Percentiles rank a stretch among this genome's conserved stretches.
Evolutionary conservation across 2,113 vertebrate species (phyloP).

Genomic region (Pterocles burchelli): DNA sequence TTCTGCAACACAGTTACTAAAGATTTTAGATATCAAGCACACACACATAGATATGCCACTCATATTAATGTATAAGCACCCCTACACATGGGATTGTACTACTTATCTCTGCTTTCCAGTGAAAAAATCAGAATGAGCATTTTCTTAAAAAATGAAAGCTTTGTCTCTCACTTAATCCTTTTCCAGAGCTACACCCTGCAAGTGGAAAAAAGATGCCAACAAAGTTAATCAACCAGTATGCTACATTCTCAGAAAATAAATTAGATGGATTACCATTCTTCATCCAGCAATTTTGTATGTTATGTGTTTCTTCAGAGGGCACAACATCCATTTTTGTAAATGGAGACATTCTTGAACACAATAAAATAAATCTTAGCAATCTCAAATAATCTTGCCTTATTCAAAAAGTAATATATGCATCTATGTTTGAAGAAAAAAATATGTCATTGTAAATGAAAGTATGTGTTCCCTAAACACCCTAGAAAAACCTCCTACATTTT

Average conservation of each 20-base stretch:
- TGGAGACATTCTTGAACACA: background rate
- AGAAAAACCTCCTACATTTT: background rate
- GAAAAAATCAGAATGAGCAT: background rate
- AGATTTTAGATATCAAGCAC: background rate
- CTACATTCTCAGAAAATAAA: background rate
- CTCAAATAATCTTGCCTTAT: background rate
- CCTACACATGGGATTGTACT: background rate
- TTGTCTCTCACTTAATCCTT: background rate
- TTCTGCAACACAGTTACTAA: background rate
- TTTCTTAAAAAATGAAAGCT: slow-evolving; percentile 13
- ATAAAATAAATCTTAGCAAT: background rate
- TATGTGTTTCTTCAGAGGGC: background rate
- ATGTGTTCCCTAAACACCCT: background rate
- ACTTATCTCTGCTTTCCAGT: background rate
- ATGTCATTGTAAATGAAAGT: background rate
- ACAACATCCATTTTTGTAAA: background rate
- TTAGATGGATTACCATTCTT: background rate
- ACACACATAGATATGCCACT: background rate
- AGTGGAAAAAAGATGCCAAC: background rate
- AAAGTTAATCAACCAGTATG: slow-evolving; percentile 5
- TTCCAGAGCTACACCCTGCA: background rate
- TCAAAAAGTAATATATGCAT: background rate
- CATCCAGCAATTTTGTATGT: background rate
- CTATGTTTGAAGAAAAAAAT: background rate
- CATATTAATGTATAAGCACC: background rate